Percentiles rank a stretch among this genome's conserved stretches.
These are phyloP conservation scores for Epinotia bilunana DNA, from an alignment of 2,888 invertebrate species.

Conservation along the genomic window DNA sequence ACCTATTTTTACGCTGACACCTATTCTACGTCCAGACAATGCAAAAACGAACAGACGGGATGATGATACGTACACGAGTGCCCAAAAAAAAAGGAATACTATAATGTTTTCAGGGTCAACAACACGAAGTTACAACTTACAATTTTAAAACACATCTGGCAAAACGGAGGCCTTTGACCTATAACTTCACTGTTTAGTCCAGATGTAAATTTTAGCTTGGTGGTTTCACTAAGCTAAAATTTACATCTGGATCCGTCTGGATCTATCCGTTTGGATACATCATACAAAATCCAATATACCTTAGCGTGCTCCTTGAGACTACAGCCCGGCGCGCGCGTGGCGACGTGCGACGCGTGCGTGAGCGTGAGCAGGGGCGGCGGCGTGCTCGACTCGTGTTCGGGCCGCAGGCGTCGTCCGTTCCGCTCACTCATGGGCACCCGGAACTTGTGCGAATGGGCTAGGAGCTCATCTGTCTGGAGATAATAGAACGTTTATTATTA, in stretches of 20 bases:
- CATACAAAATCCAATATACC: neutral
- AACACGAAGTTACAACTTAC: neutral
- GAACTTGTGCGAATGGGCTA: slow-evolving; percentile 77
- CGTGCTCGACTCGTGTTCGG: slow-evolving; percentile 64
- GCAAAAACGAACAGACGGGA: too few species aligned
- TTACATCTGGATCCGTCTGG: too few species aligned
- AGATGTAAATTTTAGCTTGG: too few species aligned
- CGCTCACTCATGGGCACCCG: slow-evolving; percentile 73
- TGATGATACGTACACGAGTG: too few species aligned
- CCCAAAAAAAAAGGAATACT: too few species aligned
- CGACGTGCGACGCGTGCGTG: slow-evolving; percentile 75
- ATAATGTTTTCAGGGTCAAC: neutral
- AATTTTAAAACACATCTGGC: too few species aligned
- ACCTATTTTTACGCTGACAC: too few species aligned
- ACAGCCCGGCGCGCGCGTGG: slow-evolving; percentile 75
- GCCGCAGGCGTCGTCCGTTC: slow-evolving; percentile 64
- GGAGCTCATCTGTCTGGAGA: slow-evolving; percentile 74
- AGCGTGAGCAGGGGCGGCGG: slow-evolving; percentile 71
- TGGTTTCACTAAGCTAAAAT: too few species aligned
- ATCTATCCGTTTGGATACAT: too few species aligned
- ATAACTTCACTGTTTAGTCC: too few species aligned
- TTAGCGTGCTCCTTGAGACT: slow-evolving; percentile 60
- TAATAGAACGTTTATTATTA: neutral
- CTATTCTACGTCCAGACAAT: too few species aligned
- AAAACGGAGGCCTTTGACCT: too few species aligned